phyloP scores from a whole-genome alignment of 2,797 vertebrate genomes.

The Amphiprion clarkii region DNA sequence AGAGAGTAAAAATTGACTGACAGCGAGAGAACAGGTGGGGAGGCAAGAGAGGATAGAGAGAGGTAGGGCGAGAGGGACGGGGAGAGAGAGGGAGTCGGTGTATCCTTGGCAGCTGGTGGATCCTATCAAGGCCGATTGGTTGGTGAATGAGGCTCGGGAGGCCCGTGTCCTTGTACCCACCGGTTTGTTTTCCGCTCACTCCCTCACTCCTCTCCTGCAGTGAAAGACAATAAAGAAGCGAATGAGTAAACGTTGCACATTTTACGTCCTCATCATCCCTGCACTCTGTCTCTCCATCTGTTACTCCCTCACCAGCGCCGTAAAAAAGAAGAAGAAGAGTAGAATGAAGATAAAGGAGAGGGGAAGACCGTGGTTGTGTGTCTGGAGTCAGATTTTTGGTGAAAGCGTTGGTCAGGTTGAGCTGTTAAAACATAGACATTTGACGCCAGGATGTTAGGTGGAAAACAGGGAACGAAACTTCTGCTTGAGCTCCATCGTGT shows the following conservation, averaged over 20 bases:
- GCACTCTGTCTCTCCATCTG: conserved; percentile 88
- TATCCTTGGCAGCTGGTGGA: conserved; percentile 91
- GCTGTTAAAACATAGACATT: conserved; percentile 33
- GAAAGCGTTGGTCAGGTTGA: conserved; percentile 49
- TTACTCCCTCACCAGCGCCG: conserved; percentile 78
- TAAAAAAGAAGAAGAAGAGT: conserved; percentile 53
- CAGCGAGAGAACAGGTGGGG: conserved; percentile 76
- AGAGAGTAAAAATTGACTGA: conserved; percentile 79
- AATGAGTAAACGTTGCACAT: conserved; percentile 85
- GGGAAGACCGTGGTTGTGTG: conserved; percentile 19
- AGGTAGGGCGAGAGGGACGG: conserved; percentile 62
- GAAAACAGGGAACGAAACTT: too few relatives aligned
- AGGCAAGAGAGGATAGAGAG: conserved; percentile 67
- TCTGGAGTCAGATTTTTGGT: conserved; percentile 36
- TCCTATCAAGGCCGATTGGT: conserved; percentile 89
- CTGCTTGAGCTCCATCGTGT: background rate
- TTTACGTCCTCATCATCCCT: conserved; percentile 90
- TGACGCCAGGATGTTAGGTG: background rate
- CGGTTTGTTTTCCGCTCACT: conserved; percentile 84
- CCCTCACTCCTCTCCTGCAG: conserved; percentile 76
- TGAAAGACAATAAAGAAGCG: conserved; percentile 82
- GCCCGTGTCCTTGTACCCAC: conserved; percentile 92
- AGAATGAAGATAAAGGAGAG: conserved; percentile 12
- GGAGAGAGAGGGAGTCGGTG: conserved; percentile 74
- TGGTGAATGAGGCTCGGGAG: conserved; percentile 90